A percentile compares a stretch with the other conserved stretches of the same genome.
phyloP scores from a whole-genome alignment of 2,113 vertebrate genomes.

The Plestiodon gilberti region DNA sequence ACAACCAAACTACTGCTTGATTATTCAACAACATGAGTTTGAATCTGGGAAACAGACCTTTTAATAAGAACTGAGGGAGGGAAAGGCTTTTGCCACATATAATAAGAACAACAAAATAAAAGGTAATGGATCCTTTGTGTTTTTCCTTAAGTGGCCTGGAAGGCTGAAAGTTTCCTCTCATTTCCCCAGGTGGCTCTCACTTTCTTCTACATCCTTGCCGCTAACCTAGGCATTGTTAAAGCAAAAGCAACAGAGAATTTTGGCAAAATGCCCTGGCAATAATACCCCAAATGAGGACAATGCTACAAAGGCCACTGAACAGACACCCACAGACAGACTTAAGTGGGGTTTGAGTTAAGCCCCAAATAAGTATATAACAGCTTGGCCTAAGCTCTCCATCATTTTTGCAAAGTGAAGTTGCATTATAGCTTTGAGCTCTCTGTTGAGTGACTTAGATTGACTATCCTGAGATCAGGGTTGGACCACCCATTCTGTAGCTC shows the following conservation, averaged over 20 bases:
- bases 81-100: conserved; percentile 30
- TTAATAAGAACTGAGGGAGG: conserved; percentile 59
- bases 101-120: conserved; percentile 40
- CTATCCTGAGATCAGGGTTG: not conserved
- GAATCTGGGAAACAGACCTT: conserved; percentile 61
- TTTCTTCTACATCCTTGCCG: not conserved
- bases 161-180: conserved; percentile 17
- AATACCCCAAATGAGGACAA: conserved; percentile 1
- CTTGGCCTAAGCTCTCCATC: conserved; percentile 4
- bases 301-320: conserved; percentile 5
- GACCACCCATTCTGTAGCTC: not conserved
- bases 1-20: conserved; percentile 66
- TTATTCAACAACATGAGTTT: conserved; percentile 63
- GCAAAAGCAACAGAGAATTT: fast-evolving
- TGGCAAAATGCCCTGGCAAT: conserved; percentile 3
- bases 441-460: not conserved
- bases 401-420: not conserved
- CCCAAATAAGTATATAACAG: not conserved
- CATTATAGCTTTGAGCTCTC: not conserved
- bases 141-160: not conserved
- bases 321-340: conserved; percentile 5
- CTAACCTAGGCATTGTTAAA: not conserved
- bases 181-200: not conserved
- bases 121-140: not conserved
- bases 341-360: conserved; percentile 22